A percentile compares a stretch with the other conserved stretches of the same genome.
These are phyloP conservation scores for Hyla sarda DNA, from an alignment of 2,113 vertebrate species.

Conservation along the genomic window DNA sequence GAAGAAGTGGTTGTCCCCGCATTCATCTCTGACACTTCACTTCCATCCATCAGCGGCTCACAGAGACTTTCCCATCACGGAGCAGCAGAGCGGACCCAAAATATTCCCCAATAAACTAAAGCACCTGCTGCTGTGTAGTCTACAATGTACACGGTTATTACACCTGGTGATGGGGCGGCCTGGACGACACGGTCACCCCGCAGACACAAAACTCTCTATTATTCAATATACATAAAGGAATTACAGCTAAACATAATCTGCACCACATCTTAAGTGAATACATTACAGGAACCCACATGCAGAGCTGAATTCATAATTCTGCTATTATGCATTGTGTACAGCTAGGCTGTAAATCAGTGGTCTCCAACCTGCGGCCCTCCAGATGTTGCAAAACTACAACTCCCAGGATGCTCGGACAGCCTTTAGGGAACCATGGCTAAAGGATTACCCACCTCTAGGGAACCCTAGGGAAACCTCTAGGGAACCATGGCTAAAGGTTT, in stretches of 20 bases:
- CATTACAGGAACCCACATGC: neutral
- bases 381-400: no score
- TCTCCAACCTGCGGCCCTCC: no score
- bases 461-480: no score
- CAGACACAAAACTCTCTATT: no score
- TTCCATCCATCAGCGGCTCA: conserved; percentile 1
- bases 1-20: neutral
- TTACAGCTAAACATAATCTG: no score
- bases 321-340: neutral
- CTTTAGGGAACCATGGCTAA: no score
- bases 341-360: no score
- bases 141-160: neutral
- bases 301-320: neutral
- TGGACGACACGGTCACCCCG: neutral
- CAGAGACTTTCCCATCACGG: neutral
- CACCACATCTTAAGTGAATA: no score
- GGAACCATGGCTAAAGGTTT: no score
- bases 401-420: no score
- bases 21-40: neutral
- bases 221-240: no score
- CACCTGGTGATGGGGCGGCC: neutral
- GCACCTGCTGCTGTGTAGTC: neutral
- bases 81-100: neutral
- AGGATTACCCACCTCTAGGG: no score
- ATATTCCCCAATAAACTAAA: neutral